Evolutionary conservation across 2,888 invertebrate genomes (phyloP).

Genomic region (Drosophila mettleri): DNA sequence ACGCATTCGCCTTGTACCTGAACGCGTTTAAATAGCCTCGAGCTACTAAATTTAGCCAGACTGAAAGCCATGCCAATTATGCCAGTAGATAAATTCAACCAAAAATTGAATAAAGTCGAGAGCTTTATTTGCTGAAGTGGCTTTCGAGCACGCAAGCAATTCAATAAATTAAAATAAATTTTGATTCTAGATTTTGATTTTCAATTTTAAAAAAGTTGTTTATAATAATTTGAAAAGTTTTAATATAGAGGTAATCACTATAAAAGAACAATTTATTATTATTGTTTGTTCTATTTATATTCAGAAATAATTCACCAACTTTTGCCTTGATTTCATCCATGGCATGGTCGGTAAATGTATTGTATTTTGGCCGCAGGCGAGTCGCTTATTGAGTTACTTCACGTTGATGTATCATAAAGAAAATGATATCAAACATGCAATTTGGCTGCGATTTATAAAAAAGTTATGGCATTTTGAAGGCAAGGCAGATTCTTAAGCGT

Average conservation of each 20-base stretch:
- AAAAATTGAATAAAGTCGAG: constrained; percentile 22
- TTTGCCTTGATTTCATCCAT: not conserved
- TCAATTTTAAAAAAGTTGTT: not conserved
- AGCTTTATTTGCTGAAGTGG: constrained; percentile 33
- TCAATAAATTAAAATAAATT: constrained; percentile 15
- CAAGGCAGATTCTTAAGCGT: not conserved
- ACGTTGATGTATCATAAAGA: not conserved
- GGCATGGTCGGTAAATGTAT: not conserved
- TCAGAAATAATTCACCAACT: not conserved
- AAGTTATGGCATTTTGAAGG: not conserved
- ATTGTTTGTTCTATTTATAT: too few species aligned
- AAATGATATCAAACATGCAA: not conserved
- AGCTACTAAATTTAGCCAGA: constrained; percentile 36
- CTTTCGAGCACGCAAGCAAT: constrained; percentile 49
- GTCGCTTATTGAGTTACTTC: too few species aligned
- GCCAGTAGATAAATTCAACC: constrained; percentile 40
- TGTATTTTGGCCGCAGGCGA: not conserved
- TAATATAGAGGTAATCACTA: not conserved
- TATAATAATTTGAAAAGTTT: too few species aligned
- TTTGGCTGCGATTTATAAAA: not conserved
- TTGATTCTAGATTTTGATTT: not conserved
- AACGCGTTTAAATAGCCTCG: constrained; percentile 25
- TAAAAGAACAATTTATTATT: too few species aligned
- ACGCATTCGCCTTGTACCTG: constrained; percentile 13
- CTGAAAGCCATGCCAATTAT: constrained; percentile 26